Evolutionary conservation across 2,113 vertebrate species (phyloP), one percentile per base, ranked within the genome.

Genomic region (Dryoscopus gambensis): DNA sequence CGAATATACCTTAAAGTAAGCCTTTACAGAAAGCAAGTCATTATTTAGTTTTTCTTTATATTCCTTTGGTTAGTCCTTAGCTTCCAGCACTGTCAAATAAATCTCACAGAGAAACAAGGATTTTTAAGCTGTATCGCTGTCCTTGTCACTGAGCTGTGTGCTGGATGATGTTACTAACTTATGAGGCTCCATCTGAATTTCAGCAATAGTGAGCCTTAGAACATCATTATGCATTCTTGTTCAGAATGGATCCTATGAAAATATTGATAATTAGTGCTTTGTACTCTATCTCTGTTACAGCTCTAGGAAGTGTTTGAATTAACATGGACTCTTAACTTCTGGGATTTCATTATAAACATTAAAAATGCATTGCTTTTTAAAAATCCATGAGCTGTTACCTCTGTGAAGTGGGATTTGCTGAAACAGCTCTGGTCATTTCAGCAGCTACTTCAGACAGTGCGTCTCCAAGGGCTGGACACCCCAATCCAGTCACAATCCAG

Each of bases 401-500:
- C n/a, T 75, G 11, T 31, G 30, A 90, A 85, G 11, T 76, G 30
- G 16, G 20, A 24, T 71, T 68, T 63, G 35, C 30, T 79, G 11
- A 35, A 79, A 70, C 27, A 39, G 10, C 7, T 75, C 15, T 46
- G 15, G 21, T 62, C 12, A 11, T 78, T 85, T 79, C 35, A 82
- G 25, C 47, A 75, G 23, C 37, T 64, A 0, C 24, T 56, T 88
- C 16, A 57, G 23, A 49, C 22, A 6, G 8, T 53, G 23, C 31
- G 13, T 25, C 28, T 79, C 62, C 44, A 33, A 84, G 60, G 35
- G 28, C 76, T 69, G 53, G 25, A 39, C 52, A 57, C 11, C 9
- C 31, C 24, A 5, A 21, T 52, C 11, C 31, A n/a, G 49, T 68
- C 13, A 2, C 0, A 2, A 1, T 47, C 37, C 40, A n/a, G 7